phyloP scores from a whole-genome alignment of 2,113 vertebrate species.

The Siphamia tubifer region DNA sequence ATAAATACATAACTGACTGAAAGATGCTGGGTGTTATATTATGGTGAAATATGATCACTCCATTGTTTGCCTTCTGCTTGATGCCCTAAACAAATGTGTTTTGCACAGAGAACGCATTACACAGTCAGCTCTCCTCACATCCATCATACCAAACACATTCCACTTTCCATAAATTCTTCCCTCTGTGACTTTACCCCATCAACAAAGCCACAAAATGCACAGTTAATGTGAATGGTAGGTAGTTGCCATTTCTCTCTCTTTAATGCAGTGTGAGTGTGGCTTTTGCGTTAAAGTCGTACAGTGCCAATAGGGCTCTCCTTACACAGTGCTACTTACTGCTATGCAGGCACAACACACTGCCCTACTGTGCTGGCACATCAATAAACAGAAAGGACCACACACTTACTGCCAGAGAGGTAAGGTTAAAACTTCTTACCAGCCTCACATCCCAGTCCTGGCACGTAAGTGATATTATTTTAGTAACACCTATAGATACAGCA shows the following conservation, averaged over 20 bases:
- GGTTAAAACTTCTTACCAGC: too few species aligned
- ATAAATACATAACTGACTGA: background rate
- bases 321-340: constrained; percentile 22
- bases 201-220: background rate
- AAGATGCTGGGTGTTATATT: background rate
- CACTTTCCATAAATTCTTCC: background rate
- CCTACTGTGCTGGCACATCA: constrained; percentile 17
- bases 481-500: too few species aligned
- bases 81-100: background rate
- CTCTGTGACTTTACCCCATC: constrained; percentile 1
- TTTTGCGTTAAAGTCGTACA: background rate
- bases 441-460: too few species aligned
- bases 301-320: constrained; percentile 22
- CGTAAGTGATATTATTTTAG: too few species aligned
- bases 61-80: background rate
- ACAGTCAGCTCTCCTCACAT: background rate
- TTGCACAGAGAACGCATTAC: background rate
- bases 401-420: background rate
- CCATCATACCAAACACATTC: background rate
- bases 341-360: constrained; percentile 7
- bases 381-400: background rate
- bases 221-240: background rate
- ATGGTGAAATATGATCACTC: background rate
- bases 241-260: background rate
- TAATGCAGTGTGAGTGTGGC: background rate